Percentiles rank a stretch among this genome's conserved stretches.
Evolutionary conservation across 2,888 invertebrate genomes (phyloP).

Genomic region (Tricholauxania praeusta): DNA sequence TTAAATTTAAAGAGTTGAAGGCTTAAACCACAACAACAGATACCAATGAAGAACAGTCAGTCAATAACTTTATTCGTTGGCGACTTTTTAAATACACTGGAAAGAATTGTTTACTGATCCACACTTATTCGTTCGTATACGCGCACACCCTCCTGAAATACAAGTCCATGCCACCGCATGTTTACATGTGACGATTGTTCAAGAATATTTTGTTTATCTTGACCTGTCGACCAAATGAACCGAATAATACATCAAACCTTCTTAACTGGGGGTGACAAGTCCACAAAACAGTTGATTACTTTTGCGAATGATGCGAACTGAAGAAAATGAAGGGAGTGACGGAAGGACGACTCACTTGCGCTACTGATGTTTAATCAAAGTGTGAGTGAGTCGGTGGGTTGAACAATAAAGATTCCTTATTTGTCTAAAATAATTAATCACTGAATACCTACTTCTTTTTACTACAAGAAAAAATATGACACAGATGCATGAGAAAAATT

Average conservation of each 20-base stretch:
- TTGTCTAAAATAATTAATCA: slow-evolving; percentile 27
- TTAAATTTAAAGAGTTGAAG: no score
- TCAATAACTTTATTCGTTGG: no score
- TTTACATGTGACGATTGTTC: slow-evolving; percentile 22
- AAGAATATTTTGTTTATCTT: slow-evolving; percentile 62
- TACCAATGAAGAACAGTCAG: no score
- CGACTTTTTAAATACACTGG: no score
- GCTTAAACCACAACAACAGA: no score
- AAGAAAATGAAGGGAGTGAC: background rate
- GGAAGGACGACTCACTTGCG: background rate
- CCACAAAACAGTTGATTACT: slow-evolving; percentile 67
- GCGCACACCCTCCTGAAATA: no score
- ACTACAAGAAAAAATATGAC: slow-evolving; percentile 14
- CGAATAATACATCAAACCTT: slow-evolving; percentile 70
- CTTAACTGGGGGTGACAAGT: slow-evolving; percentile 67
- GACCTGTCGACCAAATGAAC: slow-evolving; percentile 70
- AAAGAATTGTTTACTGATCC: no score
- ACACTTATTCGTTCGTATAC: no score
- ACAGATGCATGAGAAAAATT: slow-evolving; percentile 30
- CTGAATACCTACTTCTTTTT: background rate
- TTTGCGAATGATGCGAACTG: slow-evolving; percentile 38
- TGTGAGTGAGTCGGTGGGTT: background rate
- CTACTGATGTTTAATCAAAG: slow-evolving; percentile 1
- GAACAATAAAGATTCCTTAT: background rate
- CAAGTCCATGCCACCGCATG: background rate